Evolutionary conservation across 2,888 invertebrate genomes (phyloP).

Genomic region (Oscheius onirici): DNA sequence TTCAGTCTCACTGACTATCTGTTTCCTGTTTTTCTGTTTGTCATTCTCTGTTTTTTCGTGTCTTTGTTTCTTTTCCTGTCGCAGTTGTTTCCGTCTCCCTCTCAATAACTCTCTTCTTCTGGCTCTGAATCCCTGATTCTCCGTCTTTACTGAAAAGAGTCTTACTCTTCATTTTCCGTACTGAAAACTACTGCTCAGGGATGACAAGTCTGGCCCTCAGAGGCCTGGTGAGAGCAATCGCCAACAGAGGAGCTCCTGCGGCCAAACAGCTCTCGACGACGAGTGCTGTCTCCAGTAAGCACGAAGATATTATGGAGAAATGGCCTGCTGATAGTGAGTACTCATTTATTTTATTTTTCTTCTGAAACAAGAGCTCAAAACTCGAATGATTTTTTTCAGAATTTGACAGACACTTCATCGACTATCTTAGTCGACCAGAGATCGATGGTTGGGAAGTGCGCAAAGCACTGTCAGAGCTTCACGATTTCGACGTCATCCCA

Average conservation of each 20-base stretch:
- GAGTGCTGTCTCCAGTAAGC: constrained; percentile 41
- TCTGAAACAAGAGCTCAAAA: not conserved
- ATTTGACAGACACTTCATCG: constrained; percentile 71
- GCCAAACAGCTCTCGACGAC: constrained; percentile 37
- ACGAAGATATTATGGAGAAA: constrained; percentile 67
- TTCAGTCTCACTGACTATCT: too few relatives aligned
- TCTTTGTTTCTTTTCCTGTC: not conserved
- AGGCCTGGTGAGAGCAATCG: constrained; percentile 39
- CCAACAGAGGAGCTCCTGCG: constrained; percentile 16
- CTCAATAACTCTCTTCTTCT: not conserved
- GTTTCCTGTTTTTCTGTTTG: not conserved
- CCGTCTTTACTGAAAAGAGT: not conserved
- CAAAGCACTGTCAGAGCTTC: constrained; percentile 70
- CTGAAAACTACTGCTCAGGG: constrained; percentile 33
- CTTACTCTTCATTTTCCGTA: too few relatives aligned
- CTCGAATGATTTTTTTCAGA: constrained; percentile 55
- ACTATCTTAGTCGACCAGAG: constrained; percentile 69
- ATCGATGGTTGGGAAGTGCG: constrained; percentile 72
- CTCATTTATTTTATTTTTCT: constrained; percentile 26
- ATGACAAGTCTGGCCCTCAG: constrained; percentile 57
- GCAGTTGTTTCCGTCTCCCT: not conserved
- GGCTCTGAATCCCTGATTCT: not conserved
- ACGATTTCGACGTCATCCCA: constrained; percentile 70
- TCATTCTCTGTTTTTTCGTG: not conserved
- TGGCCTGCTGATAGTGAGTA: constrained; percentile 68